These are phyloP conservation scores for Acleris cristana DNA, from an alignment of 2,888 invertebrate genomes.

Conservation along the genomic window DNA sequence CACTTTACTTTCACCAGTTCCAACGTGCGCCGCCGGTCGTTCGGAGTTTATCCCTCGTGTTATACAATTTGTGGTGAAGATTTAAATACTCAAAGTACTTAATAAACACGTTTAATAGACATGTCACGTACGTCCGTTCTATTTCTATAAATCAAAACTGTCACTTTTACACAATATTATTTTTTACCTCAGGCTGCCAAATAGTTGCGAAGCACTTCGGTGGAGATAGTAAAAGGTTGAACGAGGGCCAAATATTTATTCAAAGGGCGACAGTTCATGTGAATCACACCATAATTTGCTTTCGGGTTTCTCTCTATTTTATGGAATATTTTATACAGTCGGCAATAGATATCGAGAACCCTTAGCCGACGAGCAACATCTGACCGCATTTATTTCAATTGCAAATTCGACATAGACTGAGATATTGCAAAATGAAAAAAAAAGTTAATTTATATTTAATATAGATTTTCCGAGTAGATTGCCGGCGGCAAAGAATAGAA, in stretches of 20 bases:
- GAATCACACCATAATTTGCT: constrained; percentile 31
- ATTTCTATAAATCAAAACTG: constrained; percentile 28
- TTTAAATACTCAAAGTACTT: neutral
- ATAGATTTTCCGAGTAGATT: constrained; percentile 10
- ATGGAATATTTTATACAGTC: constrained; percentile 19
- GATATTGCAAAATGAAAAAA: constrained; percentile 4
- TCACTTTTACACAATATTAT: constrained; percentile 17
- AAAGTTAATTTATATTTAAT: constrained; percentile 12
- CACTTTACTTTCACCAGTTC: constrained; percentile 16
- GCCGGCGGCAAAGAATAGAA: constrained; percentile 15
- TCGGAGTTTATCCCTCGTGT: neutral
- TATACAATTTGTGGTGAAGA: neutral
- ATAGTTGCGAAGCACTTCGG: constrained; percentile 21
- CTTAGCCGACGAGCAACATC: constrained; percentile 9
- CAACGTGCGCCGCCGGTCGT: neutral
- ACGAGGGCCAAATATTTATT: constrained; percentile 37
- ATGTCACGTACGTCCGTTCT: constrained; percentile 6
- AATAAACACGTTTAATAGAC: constrained; percentile 10
- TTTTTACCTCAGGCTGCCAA: constrained; percentile 26
- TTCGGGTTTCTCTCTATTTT: constrained; percentile 25
- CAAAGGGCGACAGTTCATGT: constrained; percentile 34
- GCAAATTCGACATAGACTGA: constrained; percentile 16
- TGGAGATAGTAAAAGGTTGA: constrained; percentile 36
- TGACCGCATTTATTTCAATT: constrained; percentile 30
- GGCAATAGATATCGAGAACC: constrained; percentile 45